Evolutionary conservation across 1,140 invertebrate genomes (phyloP).

Genomic region (Aphelinus atriplicis): DNA sequence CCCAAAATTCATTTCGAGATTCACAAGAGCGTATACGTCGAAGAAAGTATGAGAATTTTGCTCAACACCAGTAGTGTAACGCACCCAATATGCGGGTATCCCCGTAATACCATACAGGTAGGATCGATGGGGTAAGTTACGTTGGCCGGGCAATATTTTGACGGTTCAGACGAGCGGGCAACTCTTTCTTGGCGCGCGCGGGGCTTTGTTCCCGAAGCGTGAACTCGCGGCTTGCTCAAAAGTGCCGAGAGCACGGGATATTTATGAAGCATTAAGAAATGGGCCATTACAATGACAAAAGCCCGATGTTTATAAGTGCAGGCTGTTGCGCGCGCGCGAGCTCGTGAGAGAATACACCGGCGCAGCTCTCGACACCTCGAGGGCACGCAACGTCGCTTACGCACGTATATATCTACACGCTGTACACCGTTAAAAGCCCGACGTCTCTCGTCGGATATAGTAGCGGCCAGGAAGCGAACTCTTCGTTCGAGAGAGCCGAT

Average conservation of each 20-base stretch:
- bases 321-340: neutral
- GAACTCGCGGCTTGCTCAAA: no score
- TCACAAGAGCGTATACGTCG: no score
- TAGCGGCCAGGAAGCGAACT: neutral
- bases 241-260: constrained; percentile 8
- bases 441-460: neutral
- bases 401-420: neutral
- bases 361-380: neutral
- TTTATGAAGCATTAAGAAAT: constrained; percentile 33
- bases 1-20: no score
- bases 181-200: neutral
- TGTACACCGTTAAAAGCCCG: constrained; percentile 23
- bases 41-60: no score
- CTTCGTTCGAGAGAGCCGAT: constrained; percentile 46
- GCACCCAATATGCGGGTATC: no score
- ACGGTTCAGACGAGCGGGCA: neutral
- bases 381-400: neutral
- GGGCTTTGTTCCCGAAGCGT: no score
- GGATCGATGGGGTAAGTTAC: no score
- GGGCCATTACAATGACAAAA: constrained; percentile 37
- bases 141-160: constrained; percentile 9
- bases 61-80: no score
- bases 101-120: no score
- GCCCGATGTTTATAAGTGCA: neutral
- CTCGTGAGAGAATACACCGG: constrained; percentile 22